Evolutionary conservation across 2,888 invertebrate species (phyloP).

Genomic region (Apotomis capreana): DNA sequence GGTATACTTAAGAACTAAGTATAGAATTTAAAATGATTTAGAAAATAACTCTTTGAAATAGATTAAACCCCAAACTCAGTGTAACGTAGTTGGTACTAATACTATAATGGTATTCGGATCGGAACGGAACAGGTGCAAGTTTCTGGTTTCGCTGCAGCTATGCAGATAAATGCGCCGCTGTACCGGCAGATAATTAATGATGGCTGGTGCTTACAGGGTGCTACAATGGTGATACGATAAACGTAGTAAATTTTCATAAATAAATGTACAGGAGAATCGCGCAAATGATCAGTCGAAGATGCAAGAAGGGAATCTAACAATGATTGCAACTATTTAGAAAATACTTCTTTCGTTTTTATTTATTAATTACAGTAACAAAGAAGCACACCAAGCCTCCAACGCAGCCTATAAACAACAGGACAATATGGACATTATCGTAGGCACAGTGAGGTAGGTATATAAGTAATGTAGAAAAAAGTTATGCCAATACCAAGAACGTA

Average conservation of each 20-base stretch:
- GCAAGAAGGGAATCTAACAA: background rate
- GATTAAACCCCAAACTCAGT: constrained; percentile 1
- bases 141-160: constrained; percentile 45
- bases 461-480: no score
- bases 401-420: no score
- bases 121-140: constrained; percentile 46
- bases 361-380: no score
- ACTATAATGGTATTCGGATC: constrained; percentile 33
- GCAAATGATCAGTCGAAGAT: background rate
- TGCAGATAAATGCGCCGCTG: constrained; percentile 61
- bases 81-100: constrained; percentile 24
- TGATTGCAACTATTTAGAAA: background rate
- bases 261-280: background rate
- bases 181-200: constrained; percentile 55
- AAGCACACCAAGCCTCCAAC: no score
- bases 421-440: no score
- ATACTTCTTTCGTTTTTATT: no score
- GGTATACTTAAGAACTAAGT: no score
- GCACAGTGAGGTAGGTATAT: no score
- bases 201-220: constrained; percentile 59
- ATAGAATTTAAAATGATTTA: no score
- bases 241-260: background rate
- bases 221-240: constrained; percentile 22
- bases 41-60: background rate
- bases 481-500: no score